Conservation (phyloP, 1,140 invertebrate genomes). For the Ceratina calcarata region DNA sequence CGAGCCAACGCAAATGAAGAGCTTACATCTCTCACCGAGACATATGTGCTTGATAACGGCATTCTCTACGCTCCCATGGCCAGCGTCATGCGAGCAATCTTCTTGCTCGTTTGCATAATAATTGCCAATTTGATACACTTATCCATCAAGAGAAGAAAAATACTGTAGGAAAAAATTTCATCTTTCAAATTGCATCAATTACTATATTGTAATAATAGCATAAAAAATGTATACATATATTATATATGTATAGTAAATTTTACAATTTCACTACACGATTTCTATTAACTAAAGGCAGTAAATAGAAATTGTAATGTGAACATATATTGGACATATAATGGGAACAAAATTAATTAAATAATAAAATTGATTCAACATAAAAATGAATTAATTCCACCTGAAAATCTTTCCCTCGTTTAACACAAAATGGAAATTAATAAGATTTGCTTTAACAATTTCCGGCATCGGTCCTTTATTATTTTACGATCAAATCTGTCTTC, state of each 20-base stretch:
- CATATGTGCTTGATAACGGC: conserved; percentile 38
- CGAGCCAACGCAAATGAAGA: conserved; percentile 24
- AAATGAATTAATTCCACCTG: too few relatives aligned
- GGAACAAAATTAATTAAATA: too few relatives aligned
- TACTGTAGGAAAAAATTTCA: background rate
- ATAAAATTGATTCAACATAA: too few relatives aligned
- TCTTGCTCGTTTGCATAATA: conserved; percentile 19
- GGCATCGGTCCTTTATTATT: conserved; percentile 6
- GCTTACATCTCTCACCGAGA: conserved; percentile 36
- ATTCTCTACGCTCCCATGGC: background rate
- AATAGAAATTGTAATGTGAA: too few relatives aligned
- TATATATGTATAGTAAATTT: too few relatives aligned
- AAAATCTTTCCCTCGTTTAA: background rate
- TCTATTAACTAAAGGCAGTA: too few relatives aligned
- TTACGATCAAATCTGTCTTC: background rate
- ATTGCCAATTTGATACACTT: background rate
- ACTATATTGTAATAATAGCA: too few relatives aligned
- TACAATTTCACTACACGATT: too few relatives aligned
- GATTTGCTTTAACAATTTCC: background rate
- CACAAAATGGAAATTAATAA: background rate
- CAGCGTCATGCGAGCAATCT: background rate
- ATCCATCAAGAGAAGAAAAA: background rate
- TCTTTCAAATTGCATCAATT: too few relatives aligned
- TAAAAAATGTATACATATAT: too few relatives aligned
- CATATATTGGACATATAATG: too few relatives aligned